Base-by-base conservation (phyloP, 2,888 invertebrate genomes). In the Hipparchia sbordonii region DNA sequence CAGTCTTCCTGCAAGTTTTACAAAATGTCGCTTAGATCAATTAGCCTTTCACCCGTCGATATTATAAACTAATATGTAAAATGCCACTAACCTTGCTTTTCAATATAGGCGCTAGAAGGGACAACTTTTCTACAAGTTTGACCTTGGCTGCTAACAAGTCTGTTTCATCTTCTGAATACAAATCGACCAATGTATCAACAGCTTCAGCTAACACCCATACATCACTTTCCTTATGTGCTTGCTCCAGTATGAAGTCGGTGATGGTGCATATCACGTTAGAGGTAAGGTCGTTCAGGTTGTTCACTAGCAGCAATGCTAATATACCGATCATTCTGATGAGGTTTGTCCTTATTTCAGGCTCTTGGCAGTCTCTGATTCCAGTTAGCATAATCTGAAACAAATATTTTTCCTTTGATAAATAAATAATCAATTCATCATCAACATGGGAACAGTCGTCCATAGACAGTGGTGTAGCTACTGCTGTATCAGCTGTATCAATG, bases 151-250 rank as follows among this genome's bases (percentile, higher is more conserved):
- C 95, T 73, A 96, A 87, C 33, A 83, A 82, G 84, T 97, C 96
- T 72, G 96, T 95, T 82, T 96, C 96, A 82, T 97, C 97, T 82
- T 97, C 97, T 0, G 96, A 95, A 87, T 96, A 97, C 78, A 97
- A 94, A 83, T 97, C 97, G 87, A 97, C 96, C 46, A 97, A 82
- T 0, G 96, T 95, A 82, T 97, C 97, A 57, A 97, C 84, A 4
- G 96, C 95, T 89, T 97, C 97, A 0, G 97, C 96, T 54, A 96
- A 89, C 6, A 97, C 95, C 96, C 96, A 96, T 7, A 96, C 95
- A 76, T 96, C 95, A 33, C 90, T 87, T 81, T 96, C 96, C 79
- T 94, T 94, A n/a, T 89, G 91, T 2, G 92, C 90, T 74, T 95
- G 94, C 52, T 95, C 95, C 59, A 96, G 79, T 78, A 97, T 93